Percentiles rank a stretch among this genome's conserved stretches.
phyloP scores from a whole-genome alignment of 2,888 invertebrate genomes.

The Protonemura montana region DNA sequence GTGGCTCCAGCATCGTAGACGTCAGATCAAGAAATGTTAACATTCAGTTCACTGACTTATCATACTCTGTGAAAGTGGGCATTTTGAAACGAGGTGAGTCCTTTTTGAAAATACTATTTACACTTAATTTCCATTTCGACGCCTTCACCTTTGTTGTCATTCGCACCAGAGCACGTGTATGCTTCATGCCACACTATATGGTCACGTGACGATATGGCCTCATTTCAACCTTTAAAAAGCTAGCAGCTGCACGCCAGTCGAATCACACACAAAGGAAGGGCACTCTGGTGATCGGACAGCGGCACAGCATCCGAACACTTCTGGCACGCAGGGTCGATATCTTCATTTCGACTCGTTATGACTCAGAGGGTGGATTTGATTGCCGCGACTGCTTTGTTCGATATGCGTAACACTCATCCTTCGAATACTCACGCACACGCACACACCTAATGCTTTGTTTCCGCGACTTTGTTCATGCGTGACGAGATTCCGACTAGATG shows the following conservation, averaged over 20 bases:
- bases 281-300: not conserved
- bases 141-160: not conserved
- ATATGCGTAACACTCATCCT: not conserved
- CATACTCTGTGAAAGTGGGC: conserved; percentile 70
- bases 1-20: not conserved
- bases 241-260: not conserved
- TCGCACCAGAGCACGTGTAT: not conserved
- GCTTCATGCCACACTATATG: not conserved
- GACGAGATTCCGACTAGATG: not conserved
- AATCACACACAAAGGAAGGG: not conserved
- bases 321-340: not conserved
- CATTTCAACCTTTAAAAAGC: not conserved
- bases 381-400: not conserved
- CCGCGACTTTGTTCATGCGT: not conserved
- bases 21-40: conserved; percentile 58
- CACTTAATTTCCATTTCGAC: not conserved
- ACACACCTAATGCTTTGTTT: not conserved
- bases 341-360: not conserved
- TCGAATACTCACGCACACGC: not conserved
- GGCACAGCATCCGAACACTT: not conserved
- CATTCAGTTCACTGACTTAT: conserved; percentile 72
- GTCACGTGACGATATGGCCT: not conserved
- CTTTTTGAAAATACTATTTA: not conserved
- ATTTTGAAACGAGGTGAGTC: conserved; percentile 65
- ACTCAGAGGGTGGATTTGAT: not conserved